A percentile compares a stretch with the other conserved stretches of the same genome.
Evolutionary conservation across 2,797 vertebrate species (phyloP).

Genomic region (Ciconia nigra): DNA sequence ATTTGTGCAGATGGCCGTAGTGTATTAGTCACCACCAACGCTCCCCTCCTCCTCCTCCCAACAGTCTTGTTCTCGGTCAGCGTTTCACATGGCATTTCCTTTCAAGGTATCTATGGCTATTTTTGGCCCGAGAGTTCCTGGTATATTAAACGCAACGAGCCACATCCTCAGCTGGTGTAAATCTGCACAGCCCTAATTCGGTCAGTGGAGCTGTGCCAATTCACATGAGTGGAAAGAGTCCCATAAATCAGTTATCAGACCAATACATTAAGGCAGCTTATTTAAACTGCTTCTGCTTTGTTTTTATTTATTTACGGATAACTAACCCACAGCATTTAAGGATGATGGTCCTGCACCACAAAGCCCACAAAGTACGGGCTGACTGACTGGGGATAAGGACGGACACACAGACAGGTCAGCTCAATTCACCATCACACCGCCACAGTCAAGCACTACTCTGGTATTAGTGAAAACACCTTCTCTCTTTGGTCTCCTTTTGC

Average conservation of each 20-base stretch:
- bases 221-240: background rate
- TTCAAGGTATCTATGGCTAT: slow-evolving; percentile 64
- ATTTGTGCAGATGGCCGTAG: slow-evolving; percentile 15
- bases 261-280: background rate
- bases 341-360: background rate
- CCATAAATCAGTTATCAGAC: slow-evolving; percentile 49
- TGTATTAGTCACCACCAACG: slow-evolving; percentile 44
- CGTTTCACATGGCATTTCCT: slow-evolving; percentile 60
- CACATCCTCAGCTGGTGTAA: slow-evolving; percentile 50
- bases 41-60: slow-evolving; percentile 22
- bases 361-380: background rate
- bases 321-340: background rate
- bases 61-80: slow-evolving; percentile 29
- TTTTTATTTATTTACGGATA: slow-evolving; percentile 10
- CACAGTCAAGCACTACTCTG: background rate
- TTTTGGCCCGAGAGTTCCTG: slow-evolving; percentile 33
- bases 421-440: background rate
- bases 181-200: slow-evolving; percentile 11
- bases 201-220: slow-evolving; percentile 4
- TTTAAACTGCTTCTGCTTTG: slow-evolving; percentile 5
- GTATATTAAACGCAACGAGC: background rate
- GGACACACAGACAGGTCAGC: background rate
- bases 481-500: background rate
- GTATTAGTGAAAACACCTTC: background rate
- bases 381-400: background rate